Percentiles rank a stretch among this genome's conserved stretches.
Evolutionary conservation across 2,113 vertebrate species (phyloP).

Genomic region (Eptesicus fuscus): DNA sequence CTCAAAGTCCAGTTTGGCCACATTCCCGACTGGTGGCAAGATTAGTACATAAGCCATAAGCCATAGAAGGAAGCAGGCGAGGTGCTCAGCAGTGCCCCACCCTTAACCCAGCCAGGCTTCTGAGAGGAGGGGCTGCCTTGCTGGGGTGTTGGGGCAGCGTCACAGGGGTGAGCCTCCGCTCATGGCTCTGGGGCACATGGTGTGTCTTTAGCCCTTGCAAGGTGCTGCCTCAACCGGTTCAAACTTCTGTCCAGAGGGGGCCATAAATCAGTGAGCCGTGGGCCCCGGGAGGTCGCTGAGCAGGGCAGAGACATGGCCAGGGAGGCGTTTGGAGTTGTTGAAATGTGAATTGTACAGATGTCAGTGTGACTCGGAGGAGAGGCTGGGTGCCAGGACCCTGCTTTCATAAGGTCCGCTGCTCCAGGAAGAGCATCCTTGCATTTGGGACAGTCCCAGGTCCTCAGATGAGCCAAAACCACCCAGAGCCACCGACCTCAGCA

Average conservation of each 20-base stretch:
- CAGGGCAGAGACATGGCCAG: background rate
- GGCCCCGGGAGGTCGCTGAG: background rate
- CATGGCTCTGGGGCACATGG: background rate
- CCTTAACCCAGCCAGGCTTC: background rate
- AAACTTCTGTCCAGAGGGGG: background rate
- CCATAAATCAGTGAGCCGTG: background rate
- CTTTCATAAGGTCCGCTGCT: background rate
- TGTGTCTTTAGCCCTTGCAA: background rate
- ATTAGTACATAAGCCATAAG: background rate
- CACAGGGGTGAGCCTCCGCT: background rate
- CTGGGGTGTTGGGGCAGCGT: background rate
- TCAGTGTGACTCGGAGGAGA: background rate
- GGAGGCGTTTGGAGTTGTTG: background rate
- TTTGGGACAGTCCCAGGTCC: too few species aligned
- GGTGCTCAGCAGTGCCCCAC: background rate
- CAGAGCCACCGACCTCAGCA: background rate
- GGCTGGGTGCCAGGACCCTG: too few species aligned
- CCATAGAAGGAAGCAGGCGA: background rate
- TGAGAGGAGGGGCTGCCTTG: background rate
- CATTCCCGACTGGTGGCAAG: background rate
- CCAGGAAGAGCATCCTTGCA: background rate
- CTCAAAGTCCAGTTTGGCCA: background rate
- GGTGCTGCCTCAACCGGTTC: background rate
- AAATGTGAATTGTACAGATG: background rate
- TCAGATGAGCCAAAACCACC: background rate